phyloP scores from a whole-genome alignment of 64 coral and sea anemone genomes.

The Stichodactyla helianthus region DNA sequence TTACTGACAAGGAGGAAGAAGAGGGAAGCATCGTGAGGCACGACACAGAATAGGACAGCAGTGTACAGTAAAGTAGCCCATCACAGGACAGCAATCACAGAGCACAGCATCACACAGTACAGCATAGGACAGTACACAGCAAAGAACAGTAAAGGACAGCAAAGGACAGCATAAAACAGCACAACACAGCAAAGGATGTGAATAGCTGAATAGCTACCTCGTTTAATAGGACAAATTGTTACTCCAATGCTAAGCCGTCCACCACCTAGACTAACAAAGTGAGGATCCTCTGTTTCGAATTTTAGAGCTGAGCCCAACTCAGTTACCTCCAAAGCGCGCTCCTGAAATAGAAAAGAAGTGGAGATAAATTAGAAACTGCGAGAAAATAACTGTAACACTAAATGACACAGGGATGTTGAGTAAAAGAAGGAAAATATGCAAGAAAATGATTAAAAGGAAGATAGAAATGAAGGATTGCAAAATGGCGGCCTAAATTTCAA shows the following conservation, averaged over 20 bases:
- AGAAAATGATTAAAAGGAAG: too few species aligned
- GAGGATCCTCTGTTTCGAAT: constrained; percentile 97
- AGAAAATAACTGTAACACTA: background rate
- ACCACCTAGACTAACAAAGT: constrained; percentile 93
- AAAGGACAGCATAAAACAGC: background rate
- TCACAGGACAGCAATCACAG: background rate
- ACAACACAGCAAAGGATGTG: background rate
- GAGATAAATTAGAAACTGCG: background rate
- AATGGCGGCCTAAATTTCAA: too few species aligned
- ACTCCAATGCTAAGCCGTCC: constrained; percentile 92
- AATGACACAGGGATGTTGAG: background rate
- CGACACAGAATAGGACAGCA: background rate
- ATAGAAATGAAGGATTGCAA: too few species aligned
- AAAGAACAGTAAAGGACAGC: background rate
- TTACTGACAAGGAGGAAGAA: background rate
- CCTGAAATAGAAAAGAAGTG: constrained; percentile 34
- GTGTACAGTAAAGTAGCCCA: background rate
- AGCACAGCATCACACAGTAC: background rate
- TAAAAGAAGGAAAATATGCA: background rate
- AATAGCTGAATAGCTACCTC: constrained; percentile 41
- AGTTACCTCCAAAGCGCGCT: constrained; percentile 86
- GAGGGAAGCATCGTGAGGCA: background rate
- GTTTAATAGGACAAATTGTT: constrained; percentile 89
- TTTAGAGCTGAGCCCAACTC: constrained; percentile 94
- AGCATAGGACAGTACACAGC: background rate